Base-by-base conservation (phyloP, 2,797 vertebrate genomes). In the Oreochromis mossambicus region DNA sequence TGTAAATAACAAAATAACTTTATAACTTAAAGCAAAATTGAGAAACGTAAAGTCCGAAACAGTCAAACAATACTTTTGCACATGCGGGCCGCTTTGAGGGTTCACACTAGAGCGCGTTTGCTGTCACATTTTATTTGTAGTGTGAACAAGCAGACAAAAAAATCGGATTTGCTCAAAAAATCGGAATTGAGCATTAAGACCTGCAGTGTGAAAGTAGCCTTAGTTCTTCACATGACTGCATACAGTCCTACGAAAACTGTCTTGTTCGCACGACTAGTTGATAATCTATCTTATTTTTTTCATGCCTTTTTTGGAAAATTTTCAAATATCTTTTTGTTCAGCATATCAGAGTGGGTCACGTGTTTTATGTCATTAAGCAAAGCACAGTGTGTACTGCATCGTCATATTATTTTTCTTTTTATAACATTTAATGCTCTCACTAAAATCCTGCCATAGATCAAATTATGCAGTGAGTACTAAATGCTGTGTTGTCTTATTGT, bases 401-500 rank as follows among this genome's bases (percentile, higher is more conserved):
- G 1, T 84, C 78, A 56, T 50, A 79, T 78, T 4, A 63, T 68
- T 73, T 66, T 52, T 79, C 14, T 83, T 81, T 88, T 87, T 79
- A 34, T 80, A 56, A 46, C 83, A 75, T 89, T 86, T 68, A 80
- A 46, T 24, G 80, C 87, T 83, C 51, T 91, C 85, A 85, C 85
- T 90, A 54, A 81, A 79, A 91, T 87, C 66, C 56, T 61, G 85
- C 83, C 76, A 81, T 96, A 96, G 96, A 96, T 91, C 95, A 96
- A 92, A 95, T 96, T 81, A 92, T 95, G 29, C 95, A 92, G 94
- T 96, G 93, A 95, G 95, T 95, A 96, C 86, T 91, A 63, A 4
- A 8, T 89, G 61, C 85, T 81, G 26, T 83, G 77, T 80, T 78
- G 41, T 88, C 34, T 51, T 66, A 41, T 81, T 73, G 51, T 86